phyloP scores from a whole-genome alignment of 2,888 invertebrate genomes.

The Cephus runcator region DNA sequence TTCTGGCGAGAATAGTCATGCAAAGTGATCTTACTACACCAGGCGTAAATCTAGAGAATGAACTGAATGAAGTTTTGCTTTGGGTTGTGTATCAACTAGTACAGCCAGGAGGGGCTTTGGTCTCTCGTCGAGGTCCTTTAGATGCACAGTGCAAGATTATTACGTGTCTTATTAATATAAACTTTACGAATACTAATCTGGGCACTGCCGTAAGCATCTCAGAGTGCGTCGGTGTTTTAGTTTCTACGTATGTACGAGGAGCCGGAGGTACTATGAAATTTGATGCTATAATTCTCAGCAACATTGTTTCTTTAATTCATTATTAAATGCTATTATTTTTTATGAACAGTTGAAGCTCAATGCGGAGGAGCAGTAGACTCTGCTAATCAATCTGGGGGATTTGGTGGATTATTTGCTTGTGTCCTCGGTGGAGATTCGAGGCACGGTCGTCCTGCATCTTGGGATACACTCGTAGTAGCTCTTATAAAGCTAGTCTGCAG shows the following conservation, averaged over 20 bases:
- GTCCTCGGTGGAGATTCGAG: constrained; percentile 74
- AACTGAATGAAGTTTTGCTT: constrained; percentile 74
- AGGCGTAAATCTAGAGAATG: constrained; percentile 68
- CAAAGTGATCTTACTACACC: constrained; percentile 72
- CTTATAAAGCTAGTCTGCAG: constrained; percentile 76
- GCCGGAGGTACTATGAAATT: constrained; percentile 43
- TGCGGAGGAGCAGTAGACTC: constrained; percentile 62
- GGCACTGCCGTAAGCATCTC: constrained; percentile 79
- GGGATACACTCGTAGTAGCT: constrained; percentile 78
- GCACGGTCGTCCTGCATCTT: constrained; percentile 75
- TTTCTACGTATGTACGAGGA: constrained; percentile 57
- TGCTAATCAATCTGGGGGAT: constrained; percentile 70
- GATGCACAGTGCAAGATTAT: constrained; percentile 81
- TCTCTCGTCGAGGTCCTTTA: constrained; percentile 75
- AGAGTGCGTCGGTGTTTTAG: constrained; percentile 73
- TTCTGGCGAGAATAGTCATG: constrained; percentile 76
- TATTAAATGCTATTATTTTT: not conserved
- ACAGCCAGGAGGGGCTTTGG: constrained; percentile 74
- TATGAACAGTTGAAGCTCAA: constrained; percentile 52
- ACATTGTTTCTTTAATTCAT: not conserved
- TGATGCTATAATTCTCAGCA: not conserved
- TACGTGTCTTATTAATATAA: constrained; percentile 73
- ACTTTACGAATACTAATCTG: constrained; percentile 77
- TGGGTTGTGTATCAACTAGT: constrained; percentile 79
- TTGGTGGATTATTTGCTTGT: constrained; percentile 82